phyloP scores from a whole-genome alignment of 2,888 invertebrate genomes.

The Epicampocera succincta region DNA sequence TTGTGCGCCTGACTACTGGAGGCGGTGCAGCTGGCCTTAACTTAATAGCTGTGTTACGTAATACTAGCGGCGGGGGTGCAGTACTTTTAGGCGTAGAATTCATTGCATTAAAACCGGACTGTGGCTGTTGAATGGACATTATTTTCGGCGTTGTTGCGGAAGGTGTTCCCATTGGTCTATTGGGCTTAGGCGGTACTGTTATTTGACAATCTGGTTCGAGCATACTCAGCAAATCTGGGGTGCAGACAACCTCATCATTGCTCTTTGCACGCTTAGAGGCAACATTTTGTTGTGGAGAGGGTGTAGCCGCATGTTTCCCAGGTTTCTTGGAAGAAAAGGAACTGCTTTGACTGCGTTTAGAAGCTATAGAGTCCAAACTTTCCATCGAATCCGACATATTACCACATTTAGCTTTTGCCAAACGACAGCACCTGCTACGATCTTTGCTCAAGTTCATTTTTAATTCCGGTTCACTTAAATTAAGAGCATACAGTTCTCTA shows the following conservation, averaged over 20 bases:
- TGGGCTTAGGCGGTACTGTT: conserved; percentile 74
- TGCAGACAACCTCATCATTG: conserved; percentile 84
- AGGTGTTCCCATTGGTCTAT: conserved; percentile 65
- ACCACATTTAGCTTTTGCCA: conserved; percentile 76
- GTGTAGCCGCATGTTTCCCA: conserved; percentile 59
- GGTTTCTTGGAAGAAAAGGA: conserved; percentile 71
- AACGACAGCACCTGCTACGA: conserved; percentile 78
- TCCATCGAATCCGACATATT: conserved; percentile 78
- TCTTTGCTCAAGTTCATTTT: conserved; percentile 76
- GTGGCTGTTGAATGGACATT: conserved; percentile 72
- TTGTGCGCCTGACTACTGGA: conserved; percentile 75
- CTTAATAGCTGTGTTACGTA: conserved; percentile 77
- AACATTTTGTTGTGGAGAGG: conserved; percentile 60
- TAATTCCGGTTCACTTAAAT: conserved; percentile 75
- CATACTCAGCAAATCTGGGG: conserved; percentile 83
- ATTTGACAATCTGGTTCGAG: conserved; percentile 80
- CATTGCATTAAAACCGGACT: conserved; percentile 40
- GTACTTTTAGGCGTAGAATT: conserved; percentile 47
- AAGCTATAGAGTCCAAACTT: conserved; percentile 76
- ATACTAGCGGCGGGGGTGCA: conserved; percentile 77
- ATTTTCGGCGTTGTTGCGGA: conserved; percentile 72
- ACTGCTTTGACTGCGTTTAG: conserved; percentile 75
- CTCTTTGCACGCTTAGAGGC: conserved; percentile 75
- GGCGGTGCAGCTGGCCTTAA: conserved; percentile 74
- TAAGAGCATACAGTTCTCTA: conserved; percentile 74